Evolutionary conservation across 2,888 invertebrate genomes (phyloP).

Genomic region (Phorcus lineatus): DNA sequence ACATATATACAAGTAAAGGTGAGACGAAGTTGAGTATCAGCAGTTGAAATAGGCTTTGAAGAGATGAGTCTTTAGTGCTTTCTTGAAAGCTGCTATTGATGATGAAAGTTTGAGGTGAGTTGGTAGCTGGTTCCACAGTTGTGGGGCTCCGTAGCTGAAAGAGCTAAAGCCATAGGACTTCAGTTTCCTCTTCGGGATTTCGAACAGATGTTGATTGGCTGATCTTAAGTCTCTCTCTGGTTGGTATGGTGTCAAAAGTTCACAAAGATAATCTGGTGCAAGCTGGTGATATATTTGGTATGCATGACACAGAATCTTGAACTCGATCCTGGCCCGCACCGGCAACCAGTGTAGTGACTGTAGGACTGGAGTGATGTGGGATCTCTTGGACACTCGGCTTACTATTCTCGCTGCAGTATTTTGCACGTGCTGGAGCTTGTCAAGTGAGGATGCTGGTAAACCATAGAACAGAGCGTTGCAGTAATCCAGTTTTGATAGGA

Average conservation of each 20-base stretch:
- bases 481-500: background rate
- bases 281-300: background rate
- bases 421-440: background rate
- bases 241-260: background rate
- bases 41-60: background rate
- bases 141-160: background rate
- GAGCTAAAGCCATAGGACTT: background rate
- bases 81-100: background rate
- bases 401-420: conserved; percentile 2
- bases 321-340: background rate
- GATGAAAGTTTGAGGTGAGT: background rate
- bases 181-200: background rate
- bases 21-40: no score
- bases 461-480: background rate
- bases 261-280: background rate
- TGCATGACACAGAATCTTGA: background rate
- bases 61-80: background rate
- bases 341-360: conserved; percentile 8
- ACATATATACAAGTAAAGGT: no score
- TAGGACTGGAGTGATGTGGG: background rate
- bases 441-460: background rate
- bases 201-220: background rate
- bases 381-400: background rate
- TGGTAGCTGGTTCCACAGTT: conserved; percentile 7
- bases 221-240: background rate